Evolutionary conservation across 92 coral and sea anemone species (phyloP).

Genomic region (Porites divaricata): DNA sequence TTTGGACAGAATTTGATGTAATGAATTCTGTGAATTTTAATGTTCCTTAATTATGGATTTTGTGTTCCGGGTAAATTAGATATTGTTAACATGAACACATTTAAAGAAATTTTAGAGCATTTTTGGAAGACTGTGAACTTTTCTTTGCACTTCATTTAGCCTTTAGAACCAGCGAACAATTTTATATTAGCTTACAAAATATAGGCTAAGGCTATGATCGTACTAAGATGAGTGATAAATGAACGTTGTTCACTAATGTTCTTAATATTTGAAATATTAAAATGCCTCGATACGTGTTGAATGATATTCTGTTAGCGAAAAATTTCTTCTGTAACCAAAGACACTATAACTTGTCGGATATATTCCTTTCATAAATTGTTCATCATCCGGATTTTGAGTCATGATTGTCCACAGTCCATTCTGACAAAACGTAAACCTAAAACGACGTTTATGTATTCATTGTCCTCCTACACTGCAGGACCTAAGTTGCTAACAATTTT

Average conservation of each 20-base stretch:
- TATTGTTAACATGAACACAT: neutral
- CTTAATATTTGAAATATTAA: neutral
- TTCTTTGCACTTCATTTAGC: neutral
- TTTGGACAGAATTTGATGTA: neutral
- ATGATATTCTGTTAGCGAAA: neutral
- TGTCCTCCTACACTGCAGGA: no score
- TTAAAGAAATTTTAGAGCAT: neutral
- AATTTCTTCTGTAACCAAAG: neutral
- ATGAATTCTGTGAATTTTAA: neutral
- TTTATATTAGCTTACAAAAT: neutral
- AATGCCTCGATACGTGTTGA: neutral
- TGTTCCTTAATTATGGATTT: constrained; percentile 4
- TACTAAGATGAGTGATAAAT: neutral
- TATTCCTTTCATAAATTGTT: no score
- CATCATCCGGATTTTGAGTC: no score
- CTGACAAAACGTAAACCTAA: no score
- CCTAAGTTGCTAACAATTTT: no score
- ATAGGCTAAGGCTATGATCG: no score
- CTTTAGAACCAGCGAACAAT: neutral
- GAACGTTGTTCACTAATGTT: neutral
- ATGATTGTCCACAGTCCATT: no score
- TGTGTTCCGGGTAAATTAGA: neutral
- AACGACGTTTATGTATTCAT: no score
- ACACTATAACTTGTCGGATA: no score
- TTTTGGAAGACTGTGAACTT: neutral